A percentile compares a stretch with the other conserved stretches of the same genome.
Evolutionary conservation across 1,140 invertebrate species (phyloP).

Genomic region (Dryas iulia): DNA sequence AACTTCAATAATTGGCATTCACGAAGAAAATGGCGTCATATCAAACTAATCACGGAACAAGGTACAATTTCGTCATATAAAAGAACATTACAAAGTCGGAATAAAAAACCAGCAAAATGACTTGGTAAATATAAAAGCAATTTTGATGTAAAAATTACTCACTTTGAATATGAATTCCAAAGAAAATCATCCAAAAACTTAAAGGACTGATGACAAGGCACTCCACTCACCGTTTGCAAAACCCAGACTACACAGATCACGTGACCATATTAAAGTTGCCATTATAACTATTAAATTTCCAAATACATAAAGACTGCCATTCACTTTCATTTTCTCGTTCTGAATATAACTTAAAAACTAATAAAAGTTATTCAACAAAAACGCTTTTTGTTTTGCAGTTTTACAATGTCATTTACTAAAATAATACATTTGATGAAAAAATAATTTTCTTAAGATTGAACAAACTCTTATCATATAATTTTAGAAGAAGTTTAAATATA

Average conservation of each 20-base stretch:
- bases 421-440: too few species aligned
- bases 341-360: too few species aligned
- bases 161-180: conserved; percentile 79
- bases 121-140: conserved; percentile 39
- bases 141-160: conserved; percentile 71
- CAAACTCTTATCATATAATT: too few species aligned
- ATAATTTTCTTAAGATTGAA: too few species aligned
- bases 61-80: conserved; percentile 74
- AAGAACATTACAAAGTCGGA: conserved; percentile 65
- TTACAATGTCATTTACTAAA: too few species aligned
- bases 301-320: not conserved
- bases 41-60: conserved; percentile 78
- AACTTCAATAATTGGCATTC: conserved; percentile 78
- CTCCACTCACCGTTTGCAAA: conserved; percentile 81
- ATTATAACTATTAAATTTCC: conserved; percentile 11
- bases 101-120: conserved; percentile 54
- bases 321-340: not conserved
- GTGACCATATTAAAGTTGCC: conserved; percentile 63
- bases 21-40: conserved; percentile 81
- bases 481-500: too few species aligned
- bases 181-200: conserved; percentile 80
- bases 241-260: conserved; percentile 75
- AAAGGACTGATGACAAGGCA: conserved; percentile 80
- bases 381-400: too few species aligned
- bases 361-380: too few species aligned